Conservation (phyloP, 2,888 invertebrate species). For the Tetranychus piercei region DNA sequence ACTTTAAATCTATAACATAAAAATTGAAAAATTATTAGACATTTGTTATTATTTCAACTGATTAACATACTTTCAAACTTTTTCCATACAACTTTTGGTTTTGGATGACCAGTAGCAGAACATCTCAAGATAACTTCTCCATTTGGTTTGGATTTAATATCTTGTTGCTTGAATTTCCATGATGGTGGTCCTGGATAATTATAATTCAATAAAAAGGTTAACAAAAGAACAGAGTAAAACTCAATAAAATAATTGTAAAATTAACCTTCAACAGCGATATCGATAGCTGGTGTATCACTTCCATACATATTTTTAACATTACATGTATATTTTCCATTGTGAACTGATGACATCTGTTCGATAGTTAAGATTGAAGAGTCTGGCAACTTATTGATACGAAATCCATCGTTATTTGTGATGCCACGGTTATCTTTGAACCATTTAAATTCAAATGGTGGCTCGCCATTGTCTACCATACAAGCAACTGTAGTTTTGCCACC, state of each 20-base stretch:
- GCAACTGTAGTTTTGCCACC: not conserved
- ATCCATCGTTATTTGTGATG: not conserved
- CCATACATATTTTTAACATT: not conserved
- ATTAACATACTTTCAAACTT: not conserved
- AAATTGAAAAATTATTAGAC: not conserved
- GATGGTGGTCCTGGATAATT: not conserved
- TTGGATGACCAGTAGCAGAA: not conserved
- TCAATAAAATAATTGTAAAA: not conserved
- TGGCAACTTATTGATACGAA: not conserved
- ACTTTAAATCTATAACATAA: not conserved
- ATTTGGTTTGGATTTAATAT: not conserved
- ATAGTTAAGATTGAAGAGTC: not conserved
- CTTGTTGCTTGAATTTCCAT: not conserved
- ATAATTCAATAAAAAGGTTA: too few species aligned
- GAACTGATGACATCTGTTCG: not conserved
- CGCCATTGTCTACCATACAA: not conserved
- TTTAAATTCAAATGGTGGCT: not conserved
- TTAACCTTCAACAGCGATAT: not conserved
- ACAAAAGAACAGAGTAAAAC: not conserved
- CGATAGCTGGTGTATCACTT: not conserved
- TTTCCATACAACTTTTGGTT: not conserved
- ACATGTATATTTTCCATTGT: not conserved
- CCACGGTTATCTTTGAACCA: not conserved
- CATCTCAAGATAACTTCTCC: not conserved
- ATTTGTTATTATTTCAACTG: not conserved